These are phyloP conservation scores for Alethe castanea DNA, from an alignment of 2,113 vertebrate species.

Conservation along the genomic window DNA sequence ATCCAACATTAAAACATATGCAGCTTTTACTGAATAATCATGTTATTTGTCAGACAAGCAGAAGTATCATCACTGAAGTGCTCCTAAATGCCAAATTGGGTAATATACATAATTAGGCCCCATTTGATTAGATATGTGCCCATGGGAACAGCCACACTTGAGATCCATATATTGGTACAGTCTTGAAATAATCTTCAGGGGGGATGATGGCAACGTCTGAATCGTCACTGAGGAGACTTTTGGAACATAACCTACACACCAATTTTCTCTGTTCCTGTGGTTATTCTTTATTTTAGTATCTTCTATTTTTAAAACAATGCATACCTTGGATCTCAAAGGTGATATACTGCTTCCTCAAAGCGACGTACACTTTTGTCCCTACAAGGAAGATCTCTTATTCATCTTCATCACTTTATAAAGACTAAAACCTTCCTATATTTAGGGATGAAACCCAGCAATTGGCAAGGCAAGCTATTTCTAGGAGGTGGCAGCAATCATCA, in stretches of 20 bases:
- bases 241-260: background rate
- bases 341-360: background rate
- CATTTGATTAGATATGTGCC: constrained; percentile 41
- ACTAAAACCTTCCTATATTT: constrained; percentile 23
- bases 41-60: constrained; percentile 32
- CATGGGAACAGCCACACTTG: constrained; percentile 38
- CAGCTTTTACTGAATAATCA: constrained; percentile 6
- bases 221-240: background rate
- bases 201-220: background rate
- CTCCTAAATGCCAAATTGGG: constrained; percentile 27
- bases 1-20: background rate
- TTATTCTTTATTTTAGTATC: background rate
- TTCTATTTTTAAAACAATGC: background rate
- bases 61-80: constrained; percentile 25
- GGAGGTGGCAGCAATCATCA: background rate
- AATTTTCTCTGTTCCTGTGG: background rate
- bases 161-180: background rate
- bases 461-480: constrained; percentile 13
- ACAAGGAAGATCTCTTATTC: constrained; percentile 12
- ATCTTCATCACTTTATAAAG: background rate
- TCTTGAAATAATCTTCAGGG: constrained; percentile 7
- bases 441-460: background rate
- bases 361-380: background rate
- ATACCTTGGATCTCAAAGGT: background rate
- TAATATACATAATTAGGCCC: constrained; percentile 47